Base-by-base conservation (phyloP, 2,888 invertebrate genomes). In the Portevinia maculata region DNA sequence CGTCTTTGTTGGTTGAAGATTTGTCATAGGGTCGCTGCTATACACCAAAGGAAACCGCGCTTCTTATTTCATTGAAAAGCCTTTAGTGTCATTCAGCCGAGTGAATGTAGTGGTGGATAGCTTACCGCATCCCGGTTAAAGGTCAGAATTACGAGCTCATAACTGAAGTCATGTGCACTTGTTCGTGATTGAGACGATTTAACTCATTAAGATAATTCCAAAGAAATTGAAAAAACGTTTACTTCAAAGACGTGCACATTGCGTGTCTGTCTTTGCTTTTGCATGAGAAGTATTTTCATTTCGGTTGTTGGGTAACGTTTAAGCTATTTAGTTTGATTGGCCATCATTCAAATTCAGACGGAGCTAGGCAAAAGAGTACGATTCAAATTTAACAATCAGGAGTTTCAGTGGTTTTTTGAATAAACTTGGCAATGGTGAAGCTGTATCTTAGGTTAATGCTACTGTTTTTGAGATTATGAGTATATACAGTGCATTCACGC, bases 161-260 rank as follows among this genome's bases (percentile, higher is more conserved):
- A 73, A 83, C 55, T 78, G 71, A 67, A 83, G 65, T 78, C 62
- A 83, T 67, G 60, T 44, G 75, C 50, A 57, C 67, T 76, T 76
- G 76, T 55, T 59, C 52, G 24, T 76, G 75, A 81, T 81, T 81
- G 48, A 59, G 30, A 39, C 71, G 76, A 78, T 78, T 83, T 65
- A 83, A 76, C 48, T 71, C 59, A 73, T 78, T 78, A 34, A 78
- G 71, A 73, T 83, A 73, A 78, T 83, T 76, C 60, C 44, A 52
- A 67, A 48, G 50, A 78, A 78, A 78, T 67, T 71, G 55, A 65
- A 57, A 62, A 44, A 17, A 15, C 9, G 6, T 8, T 1, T 19
- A 6, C 17, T 41, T 13, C 11, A 6, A 15, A 17, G 17, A 7
- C 21, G 30, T 39, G 24, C 19, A 7, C 21, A n/a, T n/a, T n/a